These are phyloP conservation scores for Tetranychus truncatus DNA, from an alignment of 2,888 invertebrate species.

Conservation along the genomic window DNA sequence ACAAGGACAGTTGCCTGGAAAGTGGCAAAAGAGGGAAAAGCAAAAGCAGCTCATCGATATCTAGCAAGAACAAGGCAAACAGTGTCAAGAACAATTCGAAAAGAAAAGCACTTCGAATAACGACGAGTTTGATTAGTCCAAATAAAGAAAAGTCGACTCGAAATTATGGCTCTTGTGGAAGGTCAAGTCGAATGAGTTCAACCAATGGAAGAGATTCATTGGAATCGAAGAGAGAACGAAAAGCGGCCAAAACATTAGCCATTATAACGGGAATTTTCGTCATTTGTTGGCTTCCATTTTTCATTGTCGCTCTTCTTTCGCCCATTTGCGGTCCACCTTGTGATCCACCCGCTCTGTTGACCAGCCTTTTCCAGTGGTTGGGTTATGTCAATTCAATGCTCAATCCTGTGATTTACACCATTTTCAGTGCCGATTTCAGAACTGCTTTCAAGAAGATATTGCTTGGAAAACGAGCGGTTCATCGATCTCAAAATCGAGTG, in stretches of 20 bases:
- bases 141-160: not conserved
- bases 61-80: not conserved
- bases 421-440: conserved; percentile 77
- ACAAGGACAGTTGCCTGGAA: not conserved
- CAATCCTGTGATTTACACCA: conserved; percentile 50
- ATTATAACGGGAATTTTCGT: conserved; percentile 37
- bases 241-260: conserved; percentile 34
- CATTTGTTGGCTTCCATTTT: conserved; percentile 85
- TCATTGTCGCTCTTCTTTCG: conserved; percentile 64
- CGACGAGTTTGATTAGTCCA: not conserved
- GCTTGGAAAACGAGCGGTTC: conserved; percentile 4
- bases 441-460: conserved; percentile 72
- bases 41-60: not conserved
- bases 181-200: not conserved
- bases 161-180: not conserved
- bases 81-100: not conserved
- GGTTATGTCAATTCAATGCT: conserved; percentile 79
- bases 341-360: conserved; percentile 50
- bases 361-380: conserved; percentile 67
- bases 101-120: not conserved
- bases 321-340: conserved; percentile 50
- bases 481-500: conserved; percentile 5
- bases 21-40: not conserved
- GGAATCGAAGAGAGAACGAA: conserved; percentile 32
- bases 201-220: conserved; percentile 27